A percentile compares a stretch with the other conserved stretches of the same genome.
Conservation (phyloP, 1,140 invertebrate species). For the Hyles euphorbiae region DNA sequence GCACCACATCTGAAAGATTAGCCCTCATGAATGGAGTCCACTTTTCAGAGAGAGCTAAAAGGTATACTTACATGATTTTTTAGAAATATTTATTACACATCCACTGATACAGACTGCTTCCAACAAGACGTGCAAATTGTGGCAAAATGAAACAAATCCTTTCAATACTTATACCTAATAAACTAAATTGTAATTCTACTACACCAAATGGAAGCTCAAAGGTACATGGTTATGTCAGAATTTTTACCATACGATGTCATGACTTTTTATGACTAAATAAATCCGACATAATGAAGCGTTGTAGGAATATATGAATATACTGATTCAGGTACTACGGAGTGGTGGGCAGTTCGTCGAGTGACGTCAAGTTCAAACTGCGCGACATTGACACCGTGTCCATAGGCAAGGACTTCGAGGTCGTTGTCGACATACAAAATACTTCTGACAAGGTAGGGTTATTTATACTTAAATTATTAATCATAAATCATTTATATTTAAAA, state of each 20-base stretch:
- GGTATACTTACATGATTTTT: conserved; percentile 31
- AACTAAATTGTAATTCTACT: too few species aligned
- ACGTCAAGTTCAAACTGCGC: conserved; percentile 81
- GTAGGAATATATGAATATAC: not conserved
- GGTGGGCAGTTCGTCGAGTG: conserved; percentile 76
- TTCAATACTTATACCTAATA: too few species aligned
- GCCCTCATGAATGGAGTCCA: conserved; percentile 82
- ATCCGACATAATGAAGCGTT: too few species aligned
- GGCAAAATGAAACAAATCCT: too few species aligned
- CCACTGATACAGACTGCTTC: too few species aligned
- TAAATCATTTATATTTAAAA: too few species aligned
- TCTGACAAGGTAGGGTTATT: conserved; percentile 64
- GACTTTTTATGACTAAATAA: too few species aligned
- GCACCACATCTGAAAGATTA: conserved; percentile 80
- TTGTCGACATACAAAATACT: conserved; percentile 81
- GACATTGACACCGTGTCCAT: conserved; percentile 82
- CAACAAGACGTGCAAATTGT: not conserved
- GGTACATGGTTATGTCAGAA: too few species aligned
- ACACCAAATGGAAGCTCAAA: too few species aligned
- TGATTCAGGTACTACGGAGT: conserved; percentile 76
- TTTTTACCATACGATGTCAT: too few species aligned
- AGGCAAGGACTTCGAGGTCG: conserved; percentile 81
- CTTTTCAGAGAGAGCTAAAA: conserved; percentile 79
- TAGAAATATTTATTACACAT: too few species aligned
- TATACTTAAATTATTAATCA: not conserved